Base-by-base conservation (phyloP, 2,888 invertebrate species). In the Lasius fuliginosus region DNA sequence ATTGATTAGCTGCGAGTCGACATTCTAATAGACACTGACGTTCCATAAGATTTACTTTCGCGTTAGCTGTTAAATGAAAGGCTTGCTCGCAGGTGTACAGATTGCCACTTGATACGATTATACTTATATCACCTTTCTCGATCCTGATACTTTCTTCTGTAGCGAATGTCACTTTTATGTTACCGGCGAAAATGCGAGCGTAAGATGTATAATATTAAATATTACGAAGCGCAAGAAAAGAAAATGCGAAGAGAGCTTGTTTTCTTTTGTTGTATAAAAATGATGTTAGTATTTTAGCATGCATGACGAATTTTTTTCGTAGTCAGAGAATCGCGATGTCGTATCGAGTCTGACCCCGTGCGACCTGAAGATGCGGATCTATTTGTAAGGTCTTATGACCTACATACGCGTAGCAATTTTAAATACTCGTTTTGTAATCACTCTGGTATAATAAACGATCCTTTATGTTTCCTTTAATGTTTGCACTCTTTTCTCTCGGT, bases 371-470 rank as follows among this genome's bases (percentile, higher is more conserved):
- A 58, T 49, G 73, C 33, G 8, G 49, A 79, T 79, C 65, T 82
- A 87, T 85, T 79, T 81, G 75, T 46, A 73, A 62, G 40, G 23
- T 23, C 23, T 79, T 79, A n/a, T 23, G 42, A 67, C 82, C 53
- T 40, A 85, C 79, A 67, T 58, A 49, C 58, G 83, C 77, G 69
- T 77, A 53, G 53, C 67, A 77, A 85, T 85, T 84, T 68, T 88
- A 76, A 77, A 68, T 88, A 87, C 58, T 62, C 62, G 33, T 82
- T 87, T 83, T 83, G 36, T 83, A 84, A 76, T 87, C 74, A 68
- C 36, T 49, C 49, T 87, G 82, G 75, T 62, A 33, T 60, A 89
- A 90, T 90, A 90, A 90, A 89, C 68, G 65, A 83, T 85, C 64
- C 82, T 90, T 90, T 65, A 67, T 88, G 82, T 74, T 85, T 82